phyloP scores from a whole-genome alignment of 2,888 invertebrate genomes.

The Siphlonurus alternatus region DNA sequence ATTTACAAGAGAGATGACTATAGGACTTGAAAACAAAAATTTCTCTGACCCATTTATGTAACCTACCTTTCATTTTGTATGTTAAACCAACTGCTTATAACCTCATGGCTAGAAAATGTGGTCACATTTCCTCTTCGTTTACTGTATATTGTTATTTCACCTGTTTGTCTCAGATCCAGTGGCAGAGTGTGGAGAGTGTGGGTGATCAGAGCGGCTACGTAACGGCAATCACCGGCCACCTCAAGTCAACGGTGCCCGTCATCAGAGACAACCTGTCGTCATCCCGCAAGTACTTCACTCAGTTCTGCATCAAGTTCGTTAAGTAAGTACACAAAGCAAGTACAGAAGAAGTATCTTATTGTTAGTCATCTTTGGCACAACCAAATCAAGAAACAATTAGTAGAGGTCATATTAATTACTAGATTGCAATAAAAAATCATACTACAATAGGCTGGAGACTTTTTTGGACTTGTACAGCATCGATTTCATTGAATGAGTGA shows the following conservation, averaged over 20 bases:
- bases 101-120: not conserved
- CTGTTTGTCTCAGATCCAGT: constrained; percentile 45
- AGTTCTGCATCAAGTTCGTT: constrained; percentile 92
- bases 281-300: constrained; percentile 93
- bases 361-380: too few species aligned
- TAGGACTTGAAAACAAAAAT: too few species aligned
- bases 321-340: constrained; percentile 36
- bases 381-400: too few species aligned
- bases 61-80: not conserved
- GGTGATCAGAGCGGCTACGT: constrained; percentile 96
- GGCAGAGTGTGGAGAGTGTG: constrained; percentile 84
- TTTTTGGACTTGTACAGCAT: too few species aligned
- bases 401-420: too few species aligned
- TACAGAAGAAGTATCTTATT: too few species aligned
- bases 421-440: not conserved
- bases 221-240: constrained; percentile 68
- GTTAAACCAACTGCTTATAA: too few species aligned
- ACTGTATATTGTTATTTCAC: constrained; percentile 1
- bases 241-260: constrained; percentile 74
- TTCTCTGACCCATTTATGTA: not conserved
- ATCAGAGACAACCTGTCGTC: constrained; percentile 77
- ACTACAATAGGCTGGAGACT: not conserved
- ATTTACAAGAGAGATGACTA: too few species aligned
- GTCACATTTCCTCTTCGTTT: constrained; percentile 6
- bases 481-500: too few species aligned